Conservation (phyloP, 2,113 vertebrate genomes). For the Poicephalus gulielmi region DNA sequence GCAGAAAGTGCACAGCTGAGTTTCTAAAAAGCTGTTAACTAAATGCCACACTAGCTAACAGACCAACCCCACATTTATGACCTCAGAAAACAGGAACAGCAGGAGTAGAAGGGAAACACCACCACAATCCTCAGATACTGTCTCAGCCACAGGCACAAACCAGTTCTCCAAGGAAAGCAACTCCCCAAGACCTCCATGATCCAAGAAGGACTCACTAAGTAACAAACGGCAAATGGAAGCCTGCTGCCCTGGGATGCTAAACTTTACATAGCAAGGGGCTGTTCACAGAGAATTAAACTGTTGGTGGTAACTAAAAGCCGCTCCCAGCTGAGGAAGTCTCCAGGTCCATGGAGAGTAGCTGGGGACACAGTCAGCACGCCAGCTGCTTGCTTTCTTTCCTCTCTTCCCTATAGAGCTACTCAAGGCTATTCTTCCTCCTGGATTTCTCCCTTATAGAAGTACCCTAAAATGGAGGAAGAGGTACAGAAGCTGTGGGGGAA, state of each 20-base stretch:
- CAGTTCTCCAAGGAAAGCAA: background rate
- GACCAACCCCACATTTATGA: too few relatives aligned
- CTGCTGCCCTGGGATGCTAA: fast-evolving
- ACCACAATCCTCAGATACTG: too few relatives aligned
- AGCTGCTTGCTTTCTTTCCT: background rate
- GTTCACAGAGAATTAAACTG: background rate
- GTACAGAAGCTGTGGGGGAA: background rate
- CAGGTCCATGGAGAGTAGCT: fast-evolving
- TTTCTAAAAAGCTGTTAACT: too few relatives aligned
- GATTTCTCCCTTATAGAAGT: background rate
- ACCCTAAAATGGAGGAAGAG: too few relatives aligned
- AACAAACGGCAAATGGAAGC: background rate
- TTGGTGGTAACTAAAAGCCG: background rate
- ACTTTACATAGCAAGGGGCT: background rate
- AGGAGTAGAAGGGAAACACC: background rate
- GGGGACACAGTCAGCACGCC: background rate
- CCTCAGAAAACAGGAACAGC: background rate
- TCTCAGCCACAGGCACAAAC: background rate
- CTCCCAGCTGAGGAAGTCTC: background rate
- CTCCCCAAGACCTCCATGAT: fast-evolving
- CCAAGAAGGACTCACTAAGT: background rate
- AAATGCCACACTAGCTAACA: fast-evolving
- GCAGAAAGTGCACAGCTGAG: background rate
- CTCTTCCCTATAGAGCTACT: background rate
- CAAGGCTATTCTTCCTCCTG: background rate